Conservation (phyloP, 2,888 invertebrate species). For the Epistrophella euchroma region DNA sequence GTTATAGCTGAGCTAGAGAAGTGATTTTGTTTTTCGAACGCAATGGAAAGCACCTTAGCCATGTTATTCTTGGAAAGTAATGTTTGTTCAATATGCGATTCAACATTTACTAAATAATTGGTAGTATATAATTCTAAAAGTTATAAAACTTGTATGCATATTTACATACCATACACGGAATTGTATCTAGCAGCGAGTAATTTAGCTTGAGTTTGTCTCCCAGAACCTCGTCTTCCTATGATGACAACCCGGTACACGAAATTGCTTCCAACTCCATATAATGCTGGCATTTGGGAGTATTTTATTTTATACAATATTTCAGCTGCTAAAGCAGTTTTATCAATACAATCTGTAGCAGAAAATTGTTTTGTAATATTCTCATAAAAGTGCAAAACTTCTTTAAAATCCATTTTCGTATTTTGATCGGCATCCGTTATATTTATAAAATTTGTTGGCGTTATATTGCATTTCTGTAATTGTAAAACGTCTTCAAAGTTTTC, state of each 20-base stretch:
- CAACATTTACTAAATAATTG: conserved; percentile 78
- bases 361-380: neutral
- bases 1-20: conserved; percentile 78
- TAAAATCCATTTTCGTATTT: neutral
- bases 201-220: conserved; percentile 85
- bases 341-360: neutral
- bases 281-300: neutral
- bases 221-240: conserved; percentile 86
- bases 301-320: conserved; percentile 60
- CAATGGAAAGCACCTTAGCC: conserved; percentile 77
- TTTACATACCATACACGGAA: conserved; percentile 85
- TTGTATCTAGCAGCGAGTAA: conserved; percentile 84
- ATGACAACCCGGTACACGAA: conserved; percentile 84
- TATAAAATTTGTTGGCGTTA: conserved; percentile 61
- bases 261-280: conserved; percentile 18
- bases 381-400: conserved; percentile 24
- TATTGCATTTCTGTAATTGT: conserved; percentile 40
- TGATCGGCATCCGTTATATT: conserved; percentile 34
- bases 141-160: too few relatives aligned
- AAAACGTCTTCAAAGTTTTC: conserved; percentile 56
- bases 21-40: conserved; percentile 77
- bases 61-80: conserved; percentile 76
- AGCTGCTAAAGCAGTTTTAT: conserved; percentile 7
- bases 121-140: conserved; percentile 76
- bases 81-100: conserved; percentile 79